A percentile compares a stretch with the other conserved stretches of the same genome.
These are phyloP conservation scores for Hormiphora californensis DNA, from an alignment of 37 sponge, comb jelly and placozoan species.

Conservation along the genomic window DNA sequence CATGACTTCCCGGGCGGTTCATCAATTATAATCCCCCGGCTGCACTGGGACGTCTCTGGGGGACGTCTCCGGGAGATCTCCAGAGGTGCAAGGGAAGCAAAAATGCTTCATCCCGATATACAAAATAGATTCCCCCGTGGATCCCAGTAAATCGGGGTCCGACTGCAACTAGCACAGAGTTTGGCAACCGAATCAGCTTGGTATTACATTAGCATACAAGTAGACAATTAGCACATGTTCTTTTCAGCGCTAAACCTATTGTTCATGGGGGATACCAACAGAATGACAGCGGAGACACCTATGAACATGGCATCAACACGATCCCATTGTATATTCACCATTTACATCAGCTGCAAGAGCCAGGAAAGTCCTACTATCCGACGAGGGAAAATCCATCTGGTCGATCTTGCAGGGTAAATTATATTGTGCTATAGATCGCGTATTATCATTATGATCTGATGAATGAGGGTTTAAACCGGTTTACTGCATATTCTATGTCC, in stretches of 20 bases:
- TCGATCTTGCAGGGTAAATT: conserved; percentile 90
- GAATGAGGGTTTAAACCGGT: neutral
- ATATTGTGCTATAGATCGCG: neutral
- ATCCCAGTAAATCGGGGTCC: too few relatives aligned
- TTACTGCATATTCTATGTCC: neutral
- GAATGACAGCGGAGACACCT: conserved; percentile 99
- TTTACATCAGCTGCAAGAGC: conserved; percentile 80
- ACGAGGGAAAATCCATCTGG: conserved; percentile 86
- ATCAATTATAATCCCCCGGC: too few relatives aligned
- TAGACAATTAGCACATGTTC: too few relatives aligned
- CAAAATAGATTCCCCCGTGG: too few relatives aligned
- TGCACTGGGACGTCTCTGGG: too few relatives aligned
- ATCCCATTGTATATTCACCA: conserved; percentile 98
- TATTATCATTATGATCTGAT: neutral
- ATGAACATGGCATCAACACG: conserved; percentile 99
- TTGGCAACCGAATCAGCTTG: too few relatives aligned
- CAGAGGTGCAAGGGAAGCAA: too few relatives aligned
- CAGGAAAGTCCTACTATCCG: conserved; percentile 72
- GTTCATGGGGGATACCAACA: conserved; percentile 95
- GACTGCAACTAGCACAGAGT: too few relatives aligned
- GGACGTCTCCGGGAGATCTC: too few relatives aligned
- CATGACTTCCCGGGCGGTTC: too few relatives aligned
- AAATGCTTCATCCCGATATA: too few relatives aligned
- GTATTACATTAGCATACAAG: too few relatives aligned
- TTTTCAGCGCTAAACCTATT: conserved; percentile 90